Evolutionary conservation across 2,888 invertebrate species (phyloP).

Genomic region (Altica lythri): DNA sequence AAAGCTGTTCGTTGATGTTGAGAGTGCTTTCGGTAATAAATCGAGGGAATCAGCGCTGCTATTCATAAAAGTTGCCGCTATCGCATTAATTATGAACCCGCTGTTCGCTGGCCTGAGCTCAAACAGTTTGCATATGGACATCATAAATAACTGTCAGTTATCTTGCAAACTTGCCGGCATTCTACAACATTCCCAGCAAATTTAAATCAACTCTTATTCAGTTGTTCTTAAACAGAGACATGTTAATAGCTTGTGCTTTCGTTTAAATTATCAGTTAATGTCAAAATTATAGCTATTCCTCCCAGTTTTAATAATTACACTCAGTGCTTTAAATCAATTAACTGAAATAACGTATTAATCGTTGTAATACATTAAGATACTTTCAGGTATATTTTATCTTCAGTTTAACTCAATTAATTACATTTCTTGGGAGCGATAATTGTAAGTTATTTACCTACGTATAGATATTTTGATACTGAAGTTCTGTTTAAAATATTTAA

Average conservation of each 20-base stretch:
- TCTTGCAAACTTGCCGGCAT: conserved; percentile 48
- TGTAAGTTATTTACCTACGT: too few species aligned
- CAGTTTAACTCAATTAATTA: too few species aligned
- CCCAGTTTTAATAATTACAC: conserved; percentile 8
- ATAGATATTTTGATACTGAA: too few species aligned
- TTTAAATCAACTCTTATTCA: conserved; percentile 46
- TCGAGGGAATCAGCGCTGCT: conserved; percentile 56
- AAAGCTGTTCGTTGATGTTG: conserved; percentile 51
- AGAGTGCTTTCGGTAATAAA: conserved; percentile 57
- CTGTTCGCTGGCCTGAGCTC: conserved; percentile 49
- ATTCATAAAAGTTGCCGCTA: conserved; percentile 58
- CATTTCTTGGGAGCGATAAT: too few species aligned
- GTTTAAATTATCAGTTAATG: conserved; percentile 27
- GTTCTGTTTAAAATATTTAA: too few species aligned
- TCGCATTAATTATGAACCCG: conserved; percentile 56
- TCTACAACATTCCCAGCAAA: conserved; percentile 53
- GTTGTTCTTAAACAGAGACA: conserved; percentile 43
- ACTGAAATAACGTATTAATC: conserved; percentile 3
- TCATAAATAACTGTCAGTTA: conserved; percentile 56
- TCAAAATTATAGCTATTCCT: conserved; percentile 22
- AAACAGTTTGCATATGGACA: conserved; percentile 55
- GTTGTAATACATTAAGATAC: neutral
- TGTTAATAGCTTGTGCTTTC: conserved; percentile 46
- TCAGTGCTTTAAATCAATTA: conserved; percentile 7
- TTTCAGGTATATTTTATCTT: too few species aligned